Evolutionary conservation across 2,113 vertebrate genomes (phyloP).

Genomic region (Nothoprocta perdicaria): DNA sequence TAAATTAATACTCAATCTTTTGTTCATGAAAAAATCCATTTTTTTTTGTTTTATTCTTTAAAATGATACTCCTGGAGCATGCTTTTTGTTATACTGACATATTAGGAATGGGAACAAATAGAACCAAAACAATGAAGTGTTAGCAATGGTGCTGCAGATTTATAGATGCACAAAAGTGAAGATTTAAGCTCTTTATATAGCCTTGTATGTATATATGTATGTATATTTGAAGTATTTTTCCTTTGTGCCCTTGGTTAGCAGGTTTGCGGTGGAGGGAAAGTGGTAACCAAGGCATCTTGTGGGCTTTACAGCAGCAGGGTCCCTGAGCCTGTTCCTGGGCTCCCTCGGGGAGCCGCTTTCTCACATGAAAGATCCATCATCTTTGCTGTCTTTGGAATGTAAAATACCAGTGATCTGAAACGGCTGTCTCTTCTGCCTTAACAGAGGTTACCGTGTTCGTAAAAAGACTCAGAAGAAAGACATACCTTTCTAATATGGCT

Average conservation of each 20-base stretch:
- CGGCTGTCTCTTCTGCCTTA: constrained; percentile 15
- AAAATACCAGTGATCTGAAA: background rate
- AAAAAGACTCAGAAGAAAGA: constrained; percentile 76
- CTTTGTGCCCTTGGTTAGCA: background rate
- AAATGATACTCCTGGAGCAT: background rate
- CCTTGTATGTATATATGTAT: too few species aligned
- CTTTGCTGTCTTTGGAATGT: background rate
- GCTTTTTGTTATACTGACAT: background rate
- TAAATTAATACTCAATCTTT: background rate
- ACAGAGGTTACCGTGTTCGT: constrained; percentile 76
- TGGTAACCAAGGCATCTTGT: background rate
- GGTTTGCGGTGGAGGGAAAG: background rate
- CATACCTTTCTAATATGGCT: constrained; percentile 74
- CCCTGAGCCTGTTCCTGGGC: background rate
- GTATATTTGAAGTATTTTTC: background rate
- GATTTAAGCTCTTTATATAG: background rate
- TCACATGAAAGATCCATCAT: background rate
- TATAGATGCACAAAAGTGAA: background rate
- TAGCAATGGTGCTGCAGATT: background rate
- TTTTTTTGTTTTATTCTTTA: background rate
- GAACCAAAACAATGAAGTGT: background rate
- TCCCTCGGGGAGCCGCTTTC: background rate
- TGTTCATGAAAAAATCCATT: background rate
- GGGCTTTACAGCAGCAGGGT: background rate
- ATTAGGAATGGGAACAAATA: background rate